Percentiles rank a stretch among this genome's conserved stretches.
phyloP scores from a whole-genome alignment of 2,797 vertebrate genomes.

The Sebastolobus alascanus region DNA sequence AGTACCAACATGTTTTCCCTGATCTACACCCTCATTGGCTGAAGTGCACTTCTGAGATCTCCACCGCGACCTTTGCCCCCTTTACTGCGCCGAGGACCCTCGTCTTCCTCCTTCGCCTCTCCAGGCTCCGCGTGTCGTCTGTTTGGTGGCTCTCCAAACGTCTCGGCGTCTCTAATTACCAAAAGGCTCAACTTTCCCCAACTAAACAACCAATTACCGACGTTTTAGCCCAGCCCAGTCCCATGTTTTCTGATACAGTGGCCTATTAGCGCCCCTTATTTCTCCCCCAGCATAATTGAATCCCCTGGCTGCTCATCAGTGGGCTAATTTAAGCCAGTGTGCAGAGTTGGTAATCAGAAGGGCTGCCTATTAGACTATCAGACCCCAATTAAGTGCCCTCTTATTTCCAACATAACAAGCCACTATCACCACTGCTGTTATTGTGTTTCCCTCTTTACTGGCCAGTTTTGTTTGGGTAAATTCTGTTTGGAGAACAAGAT shows the following conservation, averaged over 20 bases:
- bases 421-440: constrained; percentile 80
- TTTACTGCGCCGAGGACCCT: constrained; percentile 61
- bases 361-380: constrained; percentile 83
- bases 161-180: constrained; percentile 79
- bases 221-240: constrained; percentile 76
- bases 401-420: constrained; percentile 84
- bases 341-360: constrained; percentile 86
- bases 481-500: constrained; percentile 61
- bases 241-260: constrained; percentile 83
- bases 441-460: constrained; percentile 75
- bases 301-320: constrained; percentile 88
- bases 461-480: constrained; percentile 76
- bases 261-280: constrained; percentile 83
- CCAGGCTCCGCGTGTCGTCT: constrained; percentile 59
- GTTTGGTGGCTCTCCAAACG: constrained; percentile 76
- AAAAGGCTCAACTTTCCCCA: constrained; percentile 82
- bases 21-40: constrained; percentile 62
- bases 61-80: constrained; percentile 66
- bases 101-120: constrained; percentile 49
- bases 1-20: constrained; percentile 66
- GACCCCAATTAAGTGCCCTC: constrained; percentile 85
- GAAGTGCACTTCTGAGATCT: constrained; percentile 65
- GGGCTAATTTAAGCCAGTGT: constrained; percentile 85
- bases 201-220: constrained; percentile 85
- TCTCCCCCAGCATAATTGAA: constrained; percentile 85